Percentiles rank a stretch among this genome's conserved stretches.
Evolutionary conservation across 2,113 vertebrate genomes (phyloP).

Genomic region (Siphamia tubifer): DNA sequence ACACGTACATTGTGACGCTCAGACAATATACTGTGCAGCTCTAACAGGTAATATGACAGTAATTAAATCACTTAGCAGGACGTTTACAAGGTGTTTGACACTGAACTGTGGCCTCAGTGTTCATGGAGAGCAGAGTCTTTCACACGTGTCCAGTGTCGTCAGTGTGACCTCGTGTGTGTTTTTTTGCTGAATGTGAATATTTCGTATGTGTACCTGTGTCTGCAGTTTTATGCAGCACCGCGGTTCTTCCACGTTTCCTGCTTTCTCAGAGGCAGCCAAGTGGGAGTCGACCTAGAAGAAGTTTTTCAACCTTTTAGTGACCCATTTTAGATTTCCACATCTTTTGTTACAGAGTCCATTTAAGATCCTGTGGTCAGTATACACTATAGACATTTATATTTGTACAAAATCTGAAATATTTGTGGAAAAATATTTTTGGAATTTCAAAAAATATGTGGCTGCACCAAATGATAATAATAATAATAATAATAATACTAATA

Average conservation of each 20-base stretch:
- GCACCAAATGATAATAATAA: too few relatives aligned
- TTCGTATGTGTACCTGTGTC: neutral
- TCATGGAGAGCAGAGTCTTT: slow-evolving; percentile 40
- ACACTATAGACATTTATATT: too few relatives aligned
- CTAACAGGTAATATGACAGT: neutral
- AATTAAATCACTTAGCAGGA: slow-evolving; percentile 19
- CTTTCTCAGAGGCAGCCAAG: neutral
- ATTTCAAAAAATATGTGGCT: too few relatives aligned
- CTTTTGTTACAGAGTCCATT: too few relatives aligned
- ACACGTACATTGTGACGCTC: too few relatives aligned
- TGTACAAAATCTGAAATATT: too few relatives aligned
- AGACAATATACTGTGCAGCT: too few relatives aligned
- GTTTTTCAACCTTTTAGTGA: neutral
- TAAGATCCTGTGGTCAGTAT: too few relatives aligned
- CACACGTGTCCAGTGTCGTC: slow-evolving; percentile 47
- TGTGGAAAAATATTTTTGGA: too few relatives aligned
- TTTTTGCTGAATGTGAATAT: slow-evolving; percentile 40
- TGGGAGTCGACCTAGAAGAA: neutral
- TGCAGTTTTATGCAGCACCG: neutral
- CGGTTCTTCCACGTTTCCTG: neutral
- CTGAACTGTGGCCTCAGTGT: neutral
- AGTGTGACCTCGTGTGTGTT: slow-evolving; percentile 30
- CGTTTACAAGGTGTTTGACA: slow-evolving; percentile 50
- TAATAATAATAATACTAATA: too few relatives aligned
- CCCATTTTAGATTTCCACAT: neutral